Percentiles rank a stretch among this genome's conserved stretches.
Conservation (phyloP, 2,888 invertebrate species). For the Gasteruption jaculator region DNA sequence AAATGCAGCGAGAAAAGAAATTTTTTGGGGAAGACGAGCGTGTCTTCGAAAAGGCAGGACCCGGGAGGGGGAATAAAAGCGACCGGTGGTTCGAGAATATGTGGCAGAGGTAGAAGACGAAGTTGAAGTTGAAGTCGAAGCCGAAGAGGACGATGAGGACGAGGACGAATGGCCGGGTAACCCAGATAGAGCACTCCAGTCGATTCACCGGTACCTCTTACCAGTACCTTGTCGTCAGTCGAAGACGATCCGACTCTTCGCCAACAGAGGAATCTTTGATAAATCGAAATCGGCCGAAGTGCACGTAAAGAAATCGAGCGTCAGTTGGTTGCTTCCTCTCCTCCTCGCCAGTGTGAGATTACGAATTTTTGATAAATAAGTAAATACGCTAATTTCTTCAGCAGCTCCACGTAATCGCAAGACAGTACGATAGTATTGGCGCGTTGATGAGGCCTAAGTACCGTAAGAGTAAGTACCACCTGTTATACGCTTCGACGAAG, state of each 20-base stretch:
- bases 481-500: too few species aligned
- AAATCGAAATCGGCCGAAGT: too few species aligned
- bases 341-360: too few species aligned
- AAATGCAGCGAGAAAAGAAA: too few species aligned
- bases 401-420: slow-evolving; percentile 10
- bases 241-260: slow-evolving; percentile 35
- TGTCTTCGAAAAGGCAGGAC: background rate
- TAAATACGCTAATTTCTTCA: slow-evolving; percentile 12
- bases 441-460: slow-evolving; percentile 27
- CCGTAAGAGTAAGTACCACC: slow-evolving; percentile 30
- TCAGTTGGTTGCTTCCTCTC: too few species aligned
- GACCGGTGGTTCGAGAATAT: slow-evolving; percentile 33
- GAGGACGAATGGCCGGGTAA: slow-evolving; percentile 52
- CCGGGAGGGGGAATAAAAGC: slow-evolving; percentile 27
- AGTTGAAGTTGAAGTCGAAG: too few species aligned
- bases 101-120: slow-evolving; percentile 21
- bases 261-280: too few species aligned
- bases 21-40: too few species aligned
- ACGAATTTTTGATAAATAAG: too few species aligned
- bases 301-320: too few species aligned
- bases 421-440: background rate
- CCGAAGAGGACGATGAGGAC: too few species aligned
- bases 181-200: slow-evolving; percentile 48
- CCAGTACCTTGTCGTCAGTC: slow-evolving; percentile 47
- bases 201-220: slow-evolving; percentile 41